Base-by-base conservation (phyloP, 2,888 invertebrate species). In the Machimus rusticus region DNA sequence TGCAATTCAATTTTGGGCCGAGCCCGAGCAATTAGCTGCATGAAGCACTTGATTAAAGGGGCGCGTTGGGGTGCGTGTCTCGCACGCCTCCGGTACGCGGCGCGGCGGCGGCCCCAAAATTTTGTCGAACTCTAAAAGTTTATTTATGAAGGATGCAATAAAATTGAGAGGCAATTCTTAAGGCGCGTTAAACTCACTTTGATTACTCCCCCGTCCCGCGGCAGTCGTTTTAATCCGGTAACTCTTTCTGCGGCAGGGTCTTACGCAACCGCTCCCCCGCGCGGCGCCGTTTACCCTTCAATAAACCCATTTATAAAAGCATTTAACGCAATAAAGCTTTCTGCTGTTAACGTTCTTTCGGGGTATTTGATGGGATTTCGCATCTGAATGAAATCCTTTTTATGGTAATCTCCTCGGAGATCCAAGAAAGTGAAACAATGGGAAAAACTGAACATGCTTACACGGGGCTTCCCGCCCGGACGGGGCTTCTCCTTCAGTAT, bases 291-390 rank as follows among this genome's bases (percentile, higher is more conserved):
- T 84, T 66, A 66, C 37, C 66, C 82, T 84, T 84, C 82, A 84
- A 84, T 84, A 84, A 84, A 39, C 66, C 82, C 82, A 57, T 84
- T 84, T 84, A 84, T 66, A 66, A 66, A 84, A 66, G 82, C 66
- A 84, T 84, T 84, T 84, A 84, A 84, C 82, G 66, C 82, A 84
- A 66, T 84, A 84, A 84, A 84, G 82, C 82, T 84, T 84, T 84
- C 66, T 84, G 19, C 82, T 84, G 82, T 84, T 84, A 84, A 84
- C 82, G 82, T 84, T 84, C 66, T 84, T 84, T 84, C 82, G 37
- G 51, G 82, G 57, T 66, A 66, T 84, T 84, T 39, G 66, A 66
- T 66, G 82, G 82, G 82, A 84, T 84, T 84, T 84, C 82, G 46
- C 82, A 84, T 84, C 66, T 84, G 82, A 84, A 84, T 84, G 66